Percentiles rank a stretch among this genome's conserved stretches.
Evolutionary conservation across 2,113 vertebrate species (phyloP).

Genomic region (rat (Rattus norvegicus)): GRCr8 NC_086020.1:178285001-178285500

Average conservation of each 20-base stretch:
- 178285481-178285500: neutral
- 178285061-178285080: neutral
- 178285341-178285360: neutral
- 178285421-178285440: neutral
- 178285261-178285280: neutral
- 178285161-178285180: neutral
- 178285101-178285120: neutral
- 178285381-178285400: neutral
- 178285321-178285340: neutral
- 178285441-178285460: neutral
- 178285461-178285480: neutral
- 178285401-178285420: neutral
- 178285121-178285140: neutral
- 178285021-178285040: neutral
- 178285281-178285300: neutral
- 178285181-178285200: neutral
- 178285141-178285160: too few species aligned
- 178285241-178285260: conserved; percentile 5
- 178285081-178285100: conserved; percentile 9
- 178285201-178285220: conserved; percentile 20
- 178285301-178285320: neutral
- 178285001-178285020: conserved; percentile 33
- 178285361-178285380: neutral
- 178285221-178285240: conserved; percentile 40
- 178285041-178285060: conserved; percentile 14